Percentiles rank a stretch among this genome's conserved stretches.
These are phyloP conservation scores for Anaspis maculata DNA, from an alignment of 2,888 invertebrate genomes.

Conservation along the genomic window DNA sequence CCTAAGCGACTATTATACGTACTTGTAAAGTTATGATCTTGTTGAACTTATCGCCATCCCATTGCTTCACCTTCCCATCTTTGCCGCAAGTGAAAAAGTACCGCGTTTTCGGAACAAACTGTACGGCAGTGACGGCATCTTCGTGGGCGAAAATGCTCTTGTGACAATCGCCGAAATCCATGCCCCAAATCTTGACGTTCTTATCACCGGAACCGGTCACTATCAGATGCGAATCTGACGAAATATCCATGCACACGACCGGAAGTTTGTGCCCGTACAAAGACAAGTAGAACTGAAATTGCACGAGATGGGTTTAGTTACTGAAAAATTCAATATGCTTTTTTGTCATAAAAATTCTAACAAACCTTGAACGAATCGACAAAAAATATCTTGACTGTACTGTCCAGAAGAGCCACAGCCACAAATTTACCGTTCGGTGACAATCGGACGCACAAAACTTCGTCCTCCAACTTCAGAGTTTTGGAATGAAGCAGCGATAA, in stretches of 20 bases:
- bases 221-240: constrained; percentile 76
- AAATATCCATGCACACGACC: constrained; percentile 87
- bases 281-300: constrained; percentile 74
- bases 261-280: constrained; percentile 96
- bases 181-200: constrained; percentile 95
- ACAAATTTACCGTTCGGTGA: constrained; percentile 82
- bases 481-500: constrained; percentile 70
- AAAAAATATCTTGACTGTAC: constrained; percentile 92
- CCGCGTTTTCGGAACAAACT: constrained; percentile 87
- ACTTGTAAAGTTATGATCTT: constrained; percentile 84
- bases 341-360: constrained; percentile 21
- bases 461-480: constrained; percentile 81
- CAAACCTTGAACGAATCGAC: constrained; percentile 91
- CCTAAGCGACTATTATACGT: too few species aligned
- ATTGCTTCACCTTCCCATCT: constrained; percentile 91
- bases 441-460: constrained; percentile 72
- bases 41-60: constrained; percentile 91
- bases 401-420: constrained; percentile 84
- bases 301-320: too few species aligned
- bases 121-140: constrained; percentile 82
- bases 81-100: constrained; percentile 89
- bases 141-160: constrained; percentile 93
- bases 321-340: not conserved
- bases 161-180: constrained; percentile 98
- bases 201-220: constrained; percentile 94